These are phyloP conservation scores for Trididemnum miniatum DNA, from an alignment of 23 tunicate species.

Conservation along the genomic window DNA sequence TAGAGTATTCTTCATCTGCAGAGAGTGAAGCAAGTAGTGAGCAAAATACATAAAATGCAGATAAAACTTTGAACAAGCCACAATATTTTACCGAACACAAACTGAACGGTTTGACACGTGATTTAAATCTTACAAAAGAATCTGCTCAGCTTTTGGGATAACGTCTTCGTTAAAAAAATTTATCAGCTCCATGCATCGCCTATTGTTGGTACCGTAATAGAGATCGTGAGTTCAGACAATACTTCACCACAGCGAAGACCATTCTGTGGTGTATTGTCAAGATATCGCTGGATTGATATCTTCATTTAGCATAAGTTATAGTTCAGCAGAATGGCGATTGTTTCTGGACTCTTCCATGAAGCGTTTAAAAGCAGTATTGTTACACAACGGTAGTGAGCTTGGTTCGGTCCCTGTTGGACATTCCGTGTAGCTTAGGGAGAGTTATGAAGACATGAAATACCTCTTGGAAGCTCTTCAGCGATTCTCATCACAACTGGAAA, in stretches of 20 bases:
- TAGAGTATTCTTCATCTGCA: constrained; percentile 35
- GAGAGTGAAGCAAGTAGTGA: constrained; percentile 40
- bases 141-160: constrained; percentile 34
- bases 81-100: constrained; percentile 10
- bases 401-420: constrained; percentile 34
- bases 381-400: constrained; percentile 26
- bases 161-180: constrained; percentile 26
- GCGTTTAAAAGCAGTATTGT: constrained; percentile 18
- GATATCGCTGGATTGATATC: constrained; percentile 30
- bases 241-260: constrained; percentile 25
- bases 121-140: constrained; percentile 35
- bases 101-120: constrained; percentile 27
- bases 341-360: constrained; percentile 23
- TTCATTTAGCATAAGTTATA: constrained; percentile 10
- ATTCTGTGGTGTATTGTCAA: constrained; percentile 31
- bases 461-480: constrained; percentile 28
- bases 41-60: constrained; percentile 26
- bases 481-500: constrained; percentile 36
- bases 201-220: constrained; percentile 35
- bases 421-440: constrained; percentile 26
- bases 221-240: constrained; percentile 22
- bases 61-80: constrained; percentile 5
- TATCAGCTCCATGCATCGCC: constrained; percentile 27
- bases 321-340: constrained; percentile 37
- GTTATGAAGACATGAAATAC: constrained; percentile 26